These are phyloP conservation scores for Chaetops frenatus DNA, from an alignment of 2,113 vertebrate species.

Conservation along the genomic window DNA sequence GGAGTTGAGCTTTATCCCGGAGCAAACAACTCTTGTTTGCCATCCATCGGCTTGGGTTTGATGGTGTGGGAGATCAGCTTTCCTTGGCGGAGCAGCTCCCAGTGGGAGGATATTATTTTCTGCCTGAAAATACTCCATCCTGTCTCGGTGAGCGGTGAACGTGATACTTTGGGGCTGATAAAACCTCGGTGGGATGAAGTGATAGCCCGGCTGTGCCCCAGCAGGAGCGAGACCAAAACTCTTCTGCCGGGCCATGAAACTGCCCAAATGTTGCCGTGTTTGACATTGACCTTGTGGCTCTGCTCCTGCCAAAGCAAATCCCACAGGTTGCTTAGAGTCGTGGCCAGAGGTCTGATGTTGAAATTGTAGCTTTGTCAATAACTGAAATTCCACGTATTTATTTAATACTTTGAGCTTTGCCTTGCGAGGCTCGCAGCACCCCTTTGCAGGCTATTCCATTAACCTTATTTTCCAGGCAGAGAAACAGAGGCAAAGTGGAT, in stretches of 20 bases:
- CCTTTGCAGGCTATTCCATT: neutral
- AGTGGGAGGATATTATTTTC: neutral
- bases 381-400: neutral
- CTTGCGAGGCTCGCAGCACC: neutral
- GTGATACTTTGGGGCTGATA: neutral
- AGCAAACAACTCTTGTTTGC: neutral
- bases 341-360: neutral
- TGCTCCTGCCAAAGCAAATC: conserved; percentile 7
- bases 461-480: conserved; percentile 3
- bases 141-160: neutral
- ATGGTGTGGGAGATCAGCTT: neutral
- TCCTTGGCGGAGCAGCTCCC: neutral
- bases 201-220: neutral
- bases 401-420: neutral
- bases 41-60: neutral
- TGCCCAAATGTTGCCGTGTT: neutral
- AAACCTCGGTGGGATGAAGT: neutral
- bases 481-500: neutral
- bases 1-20: neutral
- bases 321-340: neutral
- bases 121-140: neutral
- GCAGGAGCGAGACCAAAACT: neutral
- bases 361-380: neutral
- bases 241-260: neutral
- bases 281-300: conserved; percentile 38